A percentile compares a stretch with the other conserved stretches of the same genome.
These are phyloP conservation scores for Pipistrellus pygmaeus DNA, from an alignment of 2,797 vertebrate species.

Conservation along the genomic window DNA sequence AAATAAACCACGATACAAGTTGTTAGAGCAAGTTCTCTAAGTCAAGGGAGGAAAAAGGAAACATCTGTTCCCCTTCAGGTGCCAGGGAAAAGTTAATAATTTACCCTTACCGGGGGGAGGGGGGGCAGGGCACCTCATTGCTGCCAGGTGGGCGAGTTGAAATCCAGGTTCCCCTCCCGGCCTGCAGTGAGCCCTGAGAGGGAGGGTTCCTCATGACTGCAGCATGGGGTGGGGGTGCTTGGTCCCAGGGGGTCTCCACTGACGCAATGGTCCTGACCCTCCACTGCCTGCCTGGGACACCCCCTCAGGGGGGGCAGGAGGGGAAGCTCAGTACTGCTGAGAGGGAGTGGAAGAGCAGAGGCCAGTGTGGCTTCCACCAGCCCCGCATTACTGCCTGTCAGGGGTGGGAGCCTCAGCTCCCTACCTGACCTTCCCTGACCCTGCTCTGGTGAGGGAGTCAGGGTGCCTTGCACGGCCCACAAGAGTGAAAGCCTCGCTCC, in stretches of 20 bases:
- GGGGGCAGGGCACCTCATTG: not conserved
- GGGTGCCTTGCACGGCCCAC: not conserved
- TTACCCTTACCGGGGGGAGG: not conserved
- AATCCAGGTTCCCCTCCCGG: not conserved
- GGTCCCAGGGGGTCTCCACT: not conserved
- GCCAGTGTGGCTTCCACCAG: not conserved
- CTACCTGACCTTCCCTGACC: not conserved
- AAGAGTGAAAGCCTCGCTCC: rapidly evolving
- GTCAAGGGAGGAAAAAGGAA: not conserved
- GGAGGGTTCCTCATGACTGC: not conserved
- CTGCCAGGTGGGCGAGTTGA: not conserved
- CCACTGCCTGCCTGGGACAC: not conserved
- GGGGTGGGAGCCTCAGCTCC: not conserved
- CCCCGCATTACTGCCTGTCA: not conserved
- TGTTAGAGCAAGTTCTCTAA: slow-evolving; percentile 15
- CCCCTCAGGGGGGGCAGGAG: not conserved
- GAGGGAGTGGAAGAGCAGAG: rapidly evolving
- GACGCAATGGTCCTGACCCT: not conserved
- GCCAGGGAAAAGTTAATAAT: not conserved
- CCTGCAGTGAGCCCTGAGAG: not conserved
- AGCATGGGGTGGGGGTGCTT: not conserved
- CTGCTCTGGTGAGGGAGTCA: not conserved
- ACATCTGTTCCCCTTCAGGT: not conserved
- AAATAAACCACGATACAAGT: slow-evolving; percentile 12
- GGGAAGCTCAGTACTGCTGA: not conserved